Conservation (phyloP, 2,797 vertebrate genomes). For the Malurus splendens region DNA sequence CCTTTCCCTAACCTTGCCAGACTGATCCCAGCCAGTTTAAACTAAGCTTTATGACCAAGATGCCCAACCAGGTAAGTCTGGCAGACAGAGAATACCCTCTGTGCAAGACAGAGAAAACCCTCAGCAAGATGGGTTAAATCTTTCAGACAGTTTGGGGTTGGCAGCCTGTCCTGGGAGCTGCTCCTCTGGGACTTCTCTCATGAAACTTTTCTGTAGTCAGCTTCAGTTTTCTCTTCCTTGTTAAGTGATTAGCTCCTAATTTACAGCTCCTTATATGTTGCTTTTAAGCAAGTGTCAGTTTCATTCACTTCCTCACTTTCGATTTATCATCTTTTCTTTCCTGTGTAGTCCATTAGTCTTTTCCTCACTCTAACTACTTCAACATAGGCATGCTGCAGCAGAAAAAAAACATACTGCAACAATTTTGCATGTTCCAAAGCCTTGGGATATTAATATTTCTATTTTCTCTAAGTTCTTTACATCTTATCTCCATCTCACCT, state of each 20-base stretch:
- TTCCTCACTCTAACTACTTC: not conserved
- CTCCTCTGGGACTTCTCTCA: not conserved
- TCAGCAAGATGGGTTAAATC: not conserved
- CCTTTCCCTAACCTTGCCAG: not conserved
- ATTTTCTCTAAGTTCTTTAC: not conserved
- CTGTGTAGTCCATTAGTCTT: not conserved
- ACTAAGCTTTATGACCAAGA: not conserved
- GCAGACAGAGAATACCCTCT: not conserved
- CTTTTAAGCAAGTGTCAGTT: not conserved
- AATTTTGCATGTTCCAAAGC: not conserved
- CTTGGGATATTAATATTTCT: not conserved
- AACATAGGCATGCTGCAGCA: not conserved
- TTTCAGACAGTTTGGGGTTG: not conserved
- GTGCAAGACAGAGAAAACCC: not conserved
- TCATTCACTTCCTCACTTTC: not conserved
- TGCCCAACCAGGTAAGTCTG: not conserved
- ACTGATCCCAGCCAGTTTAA: not conserved
- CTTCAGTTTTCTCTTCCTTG: not conserved
- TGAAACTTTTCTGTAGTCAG: not conserved
- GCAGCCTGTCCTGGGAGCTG: not conserved
- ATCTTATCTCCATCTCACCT: not conserved
- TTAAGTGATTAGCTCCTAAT: conserved; percentile 3
- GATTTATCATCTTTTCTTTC: conserved; percentile 1
- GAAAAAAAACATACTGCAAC: not conserved
- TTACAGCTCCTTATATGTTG: not conserved